phyloP scores from a whole-genome alignment of 2,113 vertebrate species.

The Grus americana region DNA sequence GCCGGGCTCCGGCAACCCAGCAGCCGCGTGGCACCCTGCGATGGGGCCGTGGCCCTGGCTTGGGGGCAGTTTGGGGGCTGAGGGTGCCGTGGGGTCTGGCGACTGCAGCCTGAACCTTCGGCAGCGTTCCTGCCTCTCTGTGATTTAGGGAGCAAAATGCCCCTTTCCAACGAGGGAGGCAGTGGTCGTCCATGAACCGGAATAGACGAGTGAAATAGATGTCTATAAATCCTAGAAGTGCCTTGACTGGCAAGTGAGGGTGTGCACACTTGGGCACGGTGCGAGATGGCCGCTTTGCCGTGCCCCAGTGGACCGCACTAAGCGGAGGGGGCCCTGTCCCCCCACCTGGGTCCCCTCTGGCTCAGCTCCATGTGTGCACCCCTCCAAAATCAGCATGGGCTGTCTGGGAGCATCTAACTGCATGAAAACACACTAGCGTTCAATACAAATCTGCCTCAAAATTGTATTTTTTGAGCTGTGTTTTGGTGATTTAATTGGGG shows the following conservation, averaged over 20 bases:
- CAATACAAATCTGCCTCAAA: background rate
- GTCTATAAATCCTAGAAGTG: background rate
- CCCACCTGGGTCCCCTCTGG: rapidly evolving
- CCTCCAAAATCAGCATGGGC: background rate
- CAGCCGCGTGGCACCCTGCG: rapidly evolving
- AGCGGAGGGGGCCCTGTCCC: background rate
- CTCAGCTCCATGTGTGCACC: rapidly evolving
- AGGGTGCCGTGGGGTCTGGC: background rate
- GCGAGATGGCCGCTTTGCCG: background rate
- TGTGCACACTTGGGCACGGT: background rate
- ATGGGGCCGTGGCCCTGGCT: rapidly evolving
- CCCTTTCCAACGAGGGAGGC: background rate
- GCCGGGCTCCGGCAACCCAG: background rate
- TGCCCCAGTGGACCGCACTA: background rate
- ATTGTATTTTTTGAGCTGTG: background rate
- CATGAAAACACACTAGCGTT: background rate
- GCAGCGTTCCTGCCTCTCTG: background rate
- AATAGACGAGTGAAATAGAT: background rate
- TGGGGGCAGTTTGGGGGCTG: background rate
- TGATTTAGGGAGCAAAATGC: rapidly evolving
- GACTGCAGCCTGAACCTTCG: background rate
- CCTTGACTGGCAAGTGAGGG: background rate
- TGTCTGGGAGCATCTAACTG: background rate
- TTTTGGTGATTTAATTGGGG: background rate
- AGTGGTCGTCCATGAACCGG: no score